Evolutionary conservation across 2,113 vertebrate genomes (phyloP), one percentile per base, ranked within the genome.

Genomic region (Ctenomys sociabilis): DNA sequence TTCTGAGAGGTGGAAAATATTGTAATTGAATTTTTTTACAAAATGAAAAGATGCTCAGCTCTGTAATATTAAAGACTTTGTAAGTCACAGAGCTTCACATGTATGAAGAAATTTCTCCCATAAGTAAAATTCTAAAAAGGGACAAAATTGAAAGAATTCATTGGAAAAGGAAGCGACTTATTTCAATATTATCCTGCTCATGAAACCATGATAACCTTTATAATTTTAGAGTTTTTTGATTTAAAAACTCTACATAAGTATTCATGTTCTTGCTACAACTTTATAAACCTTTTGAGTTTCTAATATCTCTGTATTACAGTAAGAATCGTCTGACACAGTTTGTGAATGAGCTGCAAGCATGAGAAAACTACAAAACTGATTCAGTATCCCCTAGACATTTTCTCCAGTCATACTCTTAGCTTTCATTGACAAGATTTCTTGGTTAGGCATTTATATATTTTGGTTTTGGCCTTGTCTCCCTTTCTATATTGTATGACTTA

Each of bases 121-220:
- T 87, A 90, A 90, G 7, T 73, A n/a, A 8, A 72, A 85, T 92
- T 86, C 1, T 83, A 82, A 88, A 95, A 85, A 26, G 86, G 17
- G 10, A 80, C 4, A 59, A 30, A 17, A 30, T 11, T 63, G 14
- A 40, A 81, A 91, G 0, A 10, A 63, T 35, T 64, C 10, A 66
- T 28, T 77, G 21, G 37, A 93, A 7, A 95, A 91, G 24, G 16
- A 14, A 86, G 40, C 1, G 28, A 68, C 5, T 63, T 32, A 21
- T 2, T 66, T 83, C 75, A 61, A 13, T 68, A 54, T 49, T 2
- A 32, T 80, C 17, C 91, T 63, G 5, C 24, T 81, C 43, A 64
- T 80, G 49, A 95, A 81, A 59, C 66, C n/a, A 66, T 87, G 57
- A 78, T 43, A 90, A 3, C 3, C 13, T 22, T 37, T 49, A 35